These are phyloP conservation scores for Saccopteryx bilineata DNA, from an alignment of 2,113 vertebrate species.

Conservation along the genomic window DNA sequence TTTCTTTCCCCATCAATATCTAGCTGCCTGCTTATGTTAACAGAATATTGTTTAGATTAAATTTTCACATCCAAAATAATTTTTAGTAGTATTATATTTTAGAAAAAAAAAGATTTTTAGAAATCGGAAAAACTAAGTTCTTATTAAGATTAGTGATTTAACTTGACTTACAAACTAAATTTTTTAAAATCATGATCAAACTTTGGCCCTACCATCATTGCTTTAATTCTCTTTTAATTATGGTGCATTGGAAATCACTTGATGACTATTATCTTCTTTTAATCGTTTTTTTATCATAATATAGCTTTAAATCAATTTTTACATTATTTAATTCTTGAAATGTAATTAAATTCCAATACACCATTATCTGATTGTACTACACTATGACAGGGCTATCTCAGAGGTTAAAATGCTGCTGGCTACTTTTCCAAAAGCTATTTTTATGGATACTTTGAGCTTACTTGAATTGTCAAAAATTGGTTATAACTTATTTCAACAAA, in stretches of 20 bases:
- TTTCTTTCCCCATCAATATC: no score
- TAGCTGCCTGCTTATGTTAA: no score
- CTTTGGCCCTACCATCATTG: background rate
- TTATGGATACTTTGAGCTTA: background rate
- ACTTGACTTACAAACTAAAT: background rate
- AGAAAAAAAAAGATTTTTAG: background rate
- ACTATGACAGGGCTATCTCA: background rate
- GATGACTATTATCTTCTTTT: background rate
- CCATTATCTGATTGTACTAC: background rate
- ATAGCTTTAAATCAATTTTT: conserved; percentile 42
- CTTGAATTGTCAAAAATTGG: conserved; percentile 4
- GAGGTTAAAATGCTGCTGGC: background rate
- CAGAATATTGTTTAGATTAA: background rate
- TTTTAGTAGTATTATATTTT: background rate
- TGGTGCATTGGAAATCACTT: background rate
- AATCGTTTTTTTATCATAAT: background rate
- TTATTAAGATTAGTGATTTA: background rate
- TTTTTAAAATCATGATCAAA: background rate
- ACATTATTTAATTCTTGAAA: conserved; percentile 28
- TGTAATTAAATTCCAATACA: conserved; percentile 61
- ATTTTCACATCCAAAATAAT: background rate
- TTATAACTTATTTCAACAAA: conserved; percentile 42
- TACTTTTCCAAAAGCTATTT: conserved; percentile 55
- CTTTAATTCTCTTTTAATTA: conserved; percentile 46
- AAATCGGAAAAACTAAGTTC: background rate